Percentiles rank a stretch among this genome's conserved stretches.
Conservation (phyloP, 2,797 vertebrate species). For the Hippopotamyrus pictus region DNA sequence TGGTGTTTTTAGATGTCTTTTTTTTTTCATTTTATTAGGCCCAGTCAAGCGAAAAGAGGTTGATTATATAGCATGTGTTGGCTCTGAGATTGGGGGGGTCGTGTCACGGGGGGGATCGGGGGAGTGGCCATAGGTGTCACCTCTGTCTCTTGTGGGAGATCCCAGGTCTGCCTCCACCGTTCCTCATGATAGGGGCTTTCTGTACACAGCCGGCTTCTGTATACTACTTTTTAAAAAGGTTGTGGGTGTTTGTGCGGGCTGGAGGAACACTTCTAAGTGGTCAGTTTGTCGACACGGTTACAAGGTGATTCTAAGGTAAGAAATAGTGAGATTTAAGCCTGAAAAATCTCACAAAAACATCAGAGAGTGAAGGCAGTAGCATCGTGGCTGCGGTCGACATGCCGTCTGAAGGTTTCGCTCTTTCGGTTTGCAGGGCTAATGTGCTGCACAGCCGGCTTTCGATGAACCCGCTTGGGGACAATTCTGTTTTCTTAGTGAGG, state of each 20-base stretch:
- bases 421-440: background rate
- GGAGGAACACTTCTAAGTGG: background rate
- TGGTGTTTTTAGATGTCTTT: conserved; percentile 34
- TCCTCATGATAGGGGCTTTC: conserved; percentile 48
- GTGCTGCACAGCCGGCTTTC: background rate
- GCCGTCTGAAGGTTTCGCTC: background rate
- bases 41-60: conserved; percentile 47
- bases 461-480: no score
- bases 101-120: conserved; percentile 28
- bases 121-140: conserved; percentile 56
- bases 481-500: background rate
- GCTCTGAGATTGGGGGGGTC: conserved; percentile 26
- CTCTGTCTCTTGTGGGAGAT: conserved; percentile 14
- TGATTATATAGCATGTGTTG: conserved; percentile 52
- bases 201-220: conserved; percentile 20
- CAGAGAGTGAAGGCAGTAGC: background rate
- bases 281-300: background rate
- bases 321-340: background rate
- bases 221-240: conserved; percentile 8
- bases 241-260: background rate
- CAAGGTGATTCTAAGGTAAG: background rate
- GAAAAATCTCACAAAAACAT: background rate
- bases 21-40: conserved; percentile 18
- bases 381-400: background rate
- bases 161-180: conserved; percentile 51